A percentile compares a stretch with the other conserved stretches of the same genome.
Evolutionary conservation across 23 tunicate genomes (phyloP).

Genomic region (Styela clava): DNA sequence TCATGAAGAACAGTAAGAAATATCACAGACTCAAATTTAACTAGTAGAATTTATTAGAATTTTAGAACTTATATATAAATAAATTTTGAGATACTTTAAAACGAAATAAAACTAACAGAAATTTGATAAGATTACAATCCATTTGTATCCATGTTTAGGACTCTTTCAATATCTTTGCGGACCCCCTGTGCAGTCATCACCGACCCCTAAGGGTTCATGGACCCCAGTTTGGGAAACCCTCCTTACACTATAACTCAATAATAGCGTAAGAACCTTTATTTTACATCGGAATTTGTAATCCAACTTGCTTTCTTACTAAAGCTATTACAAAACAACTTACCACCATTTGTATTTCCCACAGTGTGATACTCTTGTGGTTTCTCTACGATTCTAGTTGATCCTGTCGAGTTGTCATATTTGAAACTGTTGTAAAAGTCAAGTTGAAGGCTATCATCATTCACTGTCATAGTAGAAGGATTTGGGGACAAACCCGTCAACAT

Average conservation of each 20-base stretch:
- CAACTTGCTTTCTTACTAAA: neutral
- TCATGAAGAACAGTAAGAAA: neutral
- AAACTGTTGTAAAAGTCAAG: slow-evolving; percentile 41
- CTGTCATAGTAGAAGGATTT: slow-evolving; percentile 9
- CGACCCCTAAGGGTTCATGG: no score
- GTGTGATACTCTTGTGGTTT: neutral
- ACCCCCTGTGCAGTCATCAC: no score
- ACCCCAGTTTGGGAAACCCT: no score
- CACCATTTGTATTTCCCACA: neutral
- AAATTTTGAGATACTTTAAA: no score
- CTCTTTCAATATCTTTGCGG: neutral
- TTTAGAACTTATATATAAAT: neutral
- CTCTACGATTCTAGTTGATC: slow-evolving; percentile 31
- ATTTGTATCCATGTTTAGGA: neutral
- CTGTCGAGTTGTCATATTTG: slow-evolving; percentile 34
- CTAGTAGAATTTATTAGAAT: neutral
- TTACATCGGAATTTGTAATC: no score
- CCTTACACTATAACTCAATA: neutral
- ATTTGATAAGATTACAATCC: neutral
- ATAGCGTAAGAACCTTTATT: neutral
- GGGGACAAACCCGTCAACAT: slow-evolving; percentile 29
- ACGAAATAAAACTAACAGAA: neutral
- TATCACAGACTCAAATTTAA: neutral
- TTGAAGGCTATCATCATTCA: slow-evolving; percentile 16
- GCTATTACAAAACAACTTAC: neutral